These are phyloP conservation scores for Clivina fossor DNA, from an alignment of 2,888 invertebrate species.

Conservation along the genomic window DNA sequence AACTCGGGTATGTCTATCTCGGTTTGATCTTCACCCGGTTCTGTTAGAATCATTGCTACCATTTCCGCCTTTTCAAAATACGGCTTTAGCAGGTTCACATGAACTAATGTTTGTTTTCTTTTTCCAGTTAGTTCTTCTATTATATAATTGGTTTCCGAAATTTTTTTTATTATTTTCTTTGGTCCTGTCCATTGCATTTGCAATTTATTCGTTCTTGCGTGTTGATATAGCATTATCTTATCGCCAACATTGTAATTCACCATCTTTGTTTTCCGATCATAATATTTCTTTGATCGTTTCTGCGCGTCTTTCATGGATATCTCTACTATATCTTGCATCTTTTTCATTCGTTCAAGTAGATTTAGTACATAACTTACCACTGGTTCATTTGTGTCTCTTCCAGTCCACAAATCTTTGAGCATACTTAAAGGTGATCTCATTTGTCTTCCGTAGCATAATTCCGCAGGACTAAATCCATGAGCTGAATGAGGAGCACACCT, in stretches of 20 bases:
- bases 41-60: neutral
- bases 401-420: conserved; percentile 4
- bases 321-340: conserved; percentile 5
- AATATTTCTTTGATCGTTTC: conserved; percentile 1
- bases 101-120: conserved; percentile 7
- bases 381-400: neutral
- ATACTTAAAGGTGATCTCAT: conserved; percentile 9
- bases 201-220: conserved; percentile 7
- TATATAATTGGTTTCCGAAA: conserved; percentile 13
- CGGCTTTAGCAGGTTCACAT: conserved; percentile 12
- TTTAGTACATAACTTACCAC: neutral
- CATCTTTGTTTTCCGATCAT: neutral
- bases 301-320: neutral
- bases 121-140: conserved; percentile 3
- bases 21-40: neutral
- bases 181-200: conserved; percentile 17
- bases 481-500: conserved; percentile 5
- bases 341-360: conserved; percentile 2
- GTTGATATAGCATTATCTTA: neutral
- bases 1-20: conserved; percentile 8
- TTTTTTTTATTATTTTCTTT: conserved; percentile 12
- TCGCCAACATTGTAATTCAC: neutral
- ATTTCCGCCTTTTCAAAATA: conserved; percentile 17
- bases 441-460: conserved; percentile 8
- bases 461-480: conserved; percentile 10